Conservation (phyloP, 2,113 vertebrate species). For the Arothron firmamentum region DNA sequence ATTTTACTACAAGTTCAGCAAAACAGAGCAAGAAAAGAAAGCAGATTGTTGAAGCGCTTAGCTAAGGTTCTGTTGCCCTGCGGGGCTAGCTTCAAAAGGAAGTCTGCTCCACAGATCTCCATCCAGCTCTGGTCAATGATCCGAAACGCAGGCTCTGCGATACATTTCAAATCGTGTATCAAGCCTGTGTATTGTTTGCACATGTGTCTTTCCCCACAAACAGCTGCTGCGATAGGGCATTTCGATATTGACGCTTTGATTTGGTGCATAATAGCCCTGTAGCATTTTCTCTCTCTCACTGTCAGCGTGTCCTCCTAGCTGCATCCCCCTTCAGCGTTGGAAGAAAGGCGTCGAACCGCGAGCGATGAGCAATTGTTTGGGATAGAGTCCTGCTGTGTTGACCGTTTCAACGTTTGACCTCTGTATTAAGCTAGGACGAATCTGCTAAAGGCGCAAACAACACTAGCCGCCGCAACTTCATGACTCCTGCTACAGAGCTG, state of each 20-base stretch:
- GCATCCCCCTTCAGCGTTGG: not conserved
- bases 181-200: slow-evolving; percentile 13
- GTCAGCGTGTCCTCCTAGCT: not conserved
- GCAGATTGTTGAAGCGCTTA: slow-evolving; percentile 6
- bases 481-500: too few relatives aligned
- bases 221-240: slow-evolving; percentile 2
- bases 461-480: too few relatives aligned
- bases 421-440: too few relatives aligned
- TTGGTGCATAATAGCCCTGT: not conserved
- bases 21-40: slow-evolving; percentile 4
- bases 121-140: slow-evolving; percentile 5
- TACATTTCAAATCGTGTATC: slow-evolving; percentile 12
- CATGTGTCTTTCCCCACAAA: slow-evolving; percentile 11
- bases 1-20: not conserved
- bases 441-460: too few relatives aligned
- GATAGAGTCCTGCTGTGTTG: too few relatives aligned
- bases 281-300: not conserved
- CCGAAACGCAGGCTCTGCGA: slow-evolving; percentile 11
- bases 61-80: not conserved
- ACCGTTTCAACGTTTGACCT: too few relatives aligned
- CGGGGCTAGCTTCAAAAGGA: slow-evolving; percentile 9
- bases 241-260: slow-evolving; percentile 27
- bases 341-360: slow-evolving; percentile 15
- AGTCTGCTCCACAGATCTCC: slow-evolving; percentile 18
- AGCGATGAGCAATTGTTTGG: slow-evolving; percentile 39